phyloP scores from a whole-genome alignment of 1,140 invertebrate species.

The Marisa cornuarietis region DNA sequence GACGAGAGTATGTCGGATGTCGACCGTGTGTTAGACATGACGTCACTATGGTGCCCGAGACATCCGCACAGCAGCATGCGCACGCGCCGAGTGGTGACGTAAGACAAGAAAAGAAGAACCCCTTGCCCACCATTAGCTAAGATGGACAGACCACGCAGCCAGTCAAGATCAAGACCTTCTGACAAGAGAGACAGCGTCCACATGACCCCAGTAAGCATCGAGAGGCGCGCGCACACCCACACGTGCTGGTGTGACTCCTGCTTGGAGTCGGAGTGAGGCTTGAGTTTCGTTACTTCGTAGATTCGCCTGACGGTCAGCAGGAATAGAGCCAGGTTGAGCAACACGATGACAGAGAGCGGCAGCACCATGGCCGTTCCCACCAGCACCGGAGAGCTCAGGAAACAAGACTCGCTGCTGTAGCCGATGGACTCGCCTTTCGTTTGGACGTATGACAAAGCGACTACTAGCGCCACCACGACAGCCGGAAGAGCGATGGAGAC shows the following conservation, averaged over 20 bases:
- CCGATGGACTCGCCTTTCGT: slow-evolving; percentile 13
- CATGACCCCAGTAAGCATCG: slow-evolving; percentile 68
- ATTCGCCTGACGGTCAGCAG: slow-evolving; percentile 22
- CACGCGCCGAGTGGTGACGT: slow-evolving; percentile 57
- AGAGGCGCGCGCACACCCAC: slow-evolving; percentile 30
- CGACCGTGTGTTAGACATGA: too few species aligned
- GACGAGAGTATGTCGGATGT: too few species aligned
- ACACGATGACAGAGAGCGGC: slow-evolving; percentile 19
- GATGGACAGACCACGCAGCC: slow-evolving; percentile 70
- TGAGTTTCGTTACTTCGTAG: not conserved
- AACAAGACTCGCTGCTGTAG: slow-evolving; percentile 29
- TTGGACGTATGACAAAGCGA: not conserved
- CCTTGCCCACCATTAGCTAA: slow-evolving; percentile 71
- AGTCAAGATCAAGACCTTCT: slow-evolving; percentile 63
- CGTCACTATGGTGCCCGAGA: not conserved
- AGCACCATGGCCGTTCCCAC: slow-evolving; percentile 21
- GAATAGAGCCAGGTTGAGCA: slow-evolving; percentile 34
- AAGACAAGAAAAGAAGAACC: slow-evolving; percentile 71
- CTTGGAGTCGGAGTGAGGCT: not conserved
- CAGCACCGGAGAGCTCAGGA: slow-evolving; percentile 19
- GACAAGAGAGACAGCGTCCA: slow-evolving; percentile 70
- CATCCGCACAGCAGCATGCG: not conserved
- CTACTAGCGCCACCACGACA: slow-evolving; percentile 1
- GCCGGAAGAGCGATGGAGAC: not conserved
- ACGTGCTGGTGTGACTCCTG: slow-evolving; percentile 4